Evolutionary conservation across 1,140 invertebrate species (phyloP).

Genomic region (Achatina immaculata): DNA sequence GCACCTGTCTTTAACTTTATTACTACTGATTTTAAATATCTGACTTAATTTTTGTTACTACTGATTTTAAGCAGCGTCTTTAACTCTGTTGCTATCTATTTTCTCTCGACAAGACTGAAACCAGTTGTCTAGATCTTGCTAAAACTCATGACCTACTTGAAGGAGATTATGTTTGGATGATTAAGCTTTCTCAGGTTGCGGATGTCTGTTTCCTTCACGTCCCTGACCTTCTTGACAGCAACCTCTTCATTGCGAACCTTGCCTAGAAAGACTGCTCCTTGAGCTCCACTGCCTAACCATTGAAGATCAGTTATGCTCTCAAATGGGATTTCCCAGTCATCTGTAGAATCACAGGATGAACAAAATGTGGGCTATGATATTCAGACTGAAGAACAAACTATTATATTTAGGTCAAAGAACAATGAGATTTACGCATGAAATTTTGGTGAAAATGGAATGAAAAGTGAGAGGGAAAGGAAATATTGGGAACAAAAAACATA

Average conservation of each 20-base stretch:
- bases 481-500: background rate
- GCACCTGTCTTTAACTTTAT: no score
- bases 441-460: no score
- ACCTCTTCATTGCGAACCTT: slow-evolving; percentile 79
- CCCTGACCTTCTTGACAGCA: slow-evolving; percentile 96
- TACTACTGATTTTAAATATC: no score
- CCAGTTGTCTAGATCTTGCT: no score
- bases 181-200: slow-evolving; percentile 93
- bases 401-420: no score
- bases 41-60: no score
- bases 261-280: slow-evolving; percentile 95
- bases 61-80: no score
- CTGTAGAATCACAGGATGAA: slow-evolving; percentile 40
- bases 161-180: slow-evolving; percentile 96
- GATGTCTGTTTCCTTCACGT: slow-evolving; percentile 95
- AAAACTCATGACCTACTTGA: slow-evolving; percentile 88
- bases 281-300: slow-evolving; percentile 95
- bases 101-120: no score
- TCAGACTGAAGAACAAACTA: no score
- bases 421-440: no score
- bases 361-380: no score
- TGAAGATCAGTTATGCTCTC: slow-evolving; percentile 91
- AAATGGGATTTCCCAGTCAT: slow-evolving; percentile 92
- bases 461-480: background rate
- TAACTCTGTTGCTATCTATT: no score